Conservation (phyloP, 2,797 vertebrate species). For the Bucorvus abyssinicus region DNA sequence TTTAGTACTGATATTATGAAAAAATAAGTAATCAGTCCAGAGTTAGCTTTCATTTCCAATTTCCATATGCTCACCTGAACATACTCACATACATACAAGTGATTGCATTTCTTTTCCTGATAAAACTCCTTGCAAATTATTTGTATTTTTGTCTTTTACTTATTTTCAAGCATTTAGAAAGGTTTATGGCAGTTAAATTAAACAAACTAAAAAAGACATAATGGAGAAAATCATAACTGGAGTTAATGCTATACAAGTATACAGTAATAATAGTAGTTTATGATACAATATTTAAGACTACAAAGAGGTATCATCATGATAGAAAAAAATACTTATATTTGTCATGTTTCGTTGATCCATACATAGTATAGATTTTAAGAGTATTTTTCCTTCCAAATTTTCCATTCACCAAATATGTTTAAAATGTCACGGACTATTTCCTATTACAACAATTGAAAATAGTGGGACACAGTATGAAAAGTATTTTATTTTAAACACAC, state of each 20-base stretch:
- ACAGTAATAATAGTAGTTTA: not conserved
- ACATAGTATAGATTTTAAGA: not conserved
- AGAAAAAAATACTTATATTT: not conserved
- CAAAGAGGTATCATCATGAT: rapidly evolving
- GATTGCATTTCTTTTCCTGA: not conserved
- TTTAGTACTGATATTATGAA: not conserved
- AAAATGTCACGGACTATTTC: not conserved
- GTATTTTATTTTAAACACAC: not conserved
- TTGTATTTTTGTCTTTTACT: not conserved
- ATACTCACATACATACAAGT: not conserved
- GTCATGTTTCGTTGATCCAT: not conserved
- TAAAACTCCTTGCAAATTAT: not conserved
- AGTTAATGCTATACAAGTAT: not conserved
- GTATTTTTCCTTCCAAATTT: not conserved
- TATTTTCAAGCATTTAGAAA: not conserved
- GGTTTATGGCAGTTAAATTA: not conserved
- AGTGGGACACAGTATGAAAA: not conserved
- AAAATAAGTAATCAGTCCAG: not conserved
- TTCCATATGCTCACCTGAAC: not conserved
- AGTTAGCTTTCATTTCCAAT: not conserved
- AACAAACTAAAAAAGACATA: not conserved
- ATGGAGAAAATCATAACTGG: not conserved
- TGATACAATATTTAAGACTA: not conserved
- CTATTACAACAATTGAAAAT: not conserved
- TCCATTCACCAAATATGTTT: not conserved